Base-by-base conservation (phyloP, 1,140 invertebrate species). In the Zaprionus davidi region DNA sequence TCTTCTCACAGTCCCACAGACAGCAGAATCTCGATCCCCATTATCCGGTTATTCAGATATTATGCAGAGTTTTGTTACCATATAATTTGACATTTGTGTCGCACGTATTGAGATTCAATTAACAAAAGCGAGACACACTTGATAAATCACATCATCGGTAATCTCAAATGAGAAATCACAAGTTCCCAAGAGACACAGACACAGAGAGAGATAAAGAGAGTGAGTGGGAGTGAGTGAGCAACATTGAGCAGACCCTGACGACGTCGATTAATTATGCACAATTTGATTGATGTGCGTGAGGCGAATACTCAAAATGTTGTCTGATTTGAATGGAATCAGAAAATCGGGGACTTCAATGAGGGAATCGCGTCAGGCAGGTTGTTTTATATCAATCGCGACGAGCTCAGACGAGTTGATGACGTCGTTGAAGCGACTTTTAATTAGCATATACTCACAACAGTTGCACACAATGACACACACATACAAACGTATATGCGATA, bases 231-330 rank as follows among this genome's bases (percentile, higher is more conserved):
- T 22, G 46, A 24, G 11, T 24, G 20, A 12, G 46, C 17, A 20
- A 51, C 28, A 58, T 41, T 22, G 24, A 17, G 67, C 60, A 58
- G 58, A 44, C 17, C 24, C 22, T 36, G 46, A n/a, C 51, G 63
- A n/a, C 71, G 44, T 69, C 84, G 67, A 87, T 87, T 87, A 87
- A 88, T 87, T 87, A 87, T 87, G 77, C 83, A 75, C 79, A 87
- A 90, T 84, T 90, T 88, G 84, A 88, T 88, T 76, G 84, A 88
- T 88, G 81, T 79, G 78, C 85, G 85, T 84, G 84, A 76, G 75
- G 71, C 24, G 81, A 84, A 77, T 88, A 65, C 63, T 71, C 57
- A 63, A 46, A 65, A 49, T 65, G 62, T 9, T 20, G 24, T 17
- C n/a, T 24, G 31, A 51, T 51, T 20, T 51, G 20, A 22, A 24